Base-by-base conservation (phyloP, 1,140 invertebrate genomes). In the Aphelenchoides besseyi region DNA sequence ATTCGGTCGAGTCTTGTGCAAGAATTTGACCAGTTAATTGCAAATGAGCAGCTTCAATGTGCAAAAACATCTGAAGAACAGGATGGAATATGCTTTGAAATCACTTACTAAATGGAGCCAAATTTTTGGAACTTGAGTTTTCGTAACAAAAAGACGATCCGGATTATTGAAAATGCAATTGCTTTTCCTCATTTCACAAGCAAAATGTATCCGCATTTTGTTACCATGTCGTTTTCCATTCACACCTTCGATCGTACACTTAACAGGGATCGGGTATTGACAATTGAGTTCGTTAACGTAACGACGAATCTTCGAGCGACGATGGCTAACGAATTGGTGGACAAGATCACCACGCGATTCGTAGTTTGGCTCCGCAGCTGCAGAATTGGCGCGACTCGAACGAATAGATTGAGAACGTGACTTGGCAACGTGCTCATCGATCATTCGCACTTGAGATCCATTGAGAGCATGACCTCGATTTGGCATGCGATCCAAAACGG, bases 91-190 rank as follows among this genome's bases (percentile, higher is more conserved):
- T n/a, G n/a, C n/a, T n/a, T n/a, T n/a, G n/a, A n/a, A n/a, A n/a
- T n/a, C n/a, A n/a, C n/a, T n/a, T n/a, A n/a, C n/a, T n/a, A 96
- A 88, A 87, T 95, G 93, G 72, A 95, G 92, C 93, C 93, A 96
- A 62, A 91, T 90, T 75, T 91, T 88, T 9, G 93, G 91, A 85
- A 91, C 90, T 74, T 91, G 89, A 52, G 93, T 95, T 80, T 92
- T 89, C 88, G 94, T 89, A 1, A 89, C 91, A 85, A 95, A 95
- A 23, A 81, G 91, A 90, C 61, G 74, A 71, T 54, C 90, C 90
- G 52, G 12, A 79, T 90, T 90, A 63, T 89, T 90, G 87, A 93
- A 95, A n/a, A 95, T 88, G 85, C 93, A 96, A 86, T 94, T 91
- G 71, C 55, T 36, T 16, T 52, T 66, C 5, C 69, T 66, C 30